Evolutionary conservation across 2,888 invertebrate species (phyloP), one percentile per base, ranked within the genome.

Genomic region (Tryphoninae sp.): DNA sequence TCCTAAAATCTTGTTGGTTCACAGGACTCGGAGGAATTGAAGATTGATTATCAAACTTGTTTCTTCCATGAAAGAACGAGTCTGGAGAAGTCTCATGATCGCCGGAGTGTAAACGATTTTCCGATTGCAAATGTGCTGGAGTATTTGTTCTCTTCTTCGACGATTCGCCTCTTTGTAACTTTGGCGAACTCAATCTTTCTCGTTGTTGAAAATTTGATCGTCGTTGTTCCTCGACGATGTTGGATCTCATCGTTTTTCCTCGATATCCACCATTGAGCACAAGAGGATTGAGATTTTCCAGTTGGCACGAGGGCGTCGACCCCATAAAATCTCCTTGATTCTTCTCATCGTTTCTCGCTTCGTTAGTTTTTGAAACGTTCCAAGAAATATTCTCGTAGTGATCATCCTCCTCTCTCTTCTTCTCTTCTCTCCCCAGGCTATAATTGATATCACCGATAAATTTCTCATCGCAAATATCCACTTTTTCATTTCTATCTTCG

Each of bases 1-100:
- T 71, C n/a, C 80, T 80, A 61, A 86, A 82, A 51, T 86, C 84
- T 23, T 69, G 65, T 42, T 82, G 83, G 16, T 80, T 62, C 9
- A 53, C 26, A 1, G 51, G 72, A 61, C 61, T 78, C 42, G 65
- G 7, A n/a, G 72, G 67, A 67, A 51, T 26, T 2, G 51, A 40
- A 11, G 61, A 59, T 33, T 22, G 42, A 51, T 69, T 42, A 13
- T 51, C 58, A 55, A 64, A 58, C 55, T 71, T 65, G 9, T 64
- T 71, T 64, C 33, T 78, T 19, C 51, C 65, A 16, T 65, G 64
- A 42, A 59, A 61, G 42, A 53, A 78, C 26, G 67, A 61, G 23
- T 64, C 62, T 2, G 22, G 8, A 0, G 23, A 26, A 72, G 13
- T 62, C 45, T 19, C 42, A 1, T 13, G 40, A n/a, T 59, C 62